Conservation (phyloP, 2,797 vertebrate species). For the Poecile montanus region DNA sequence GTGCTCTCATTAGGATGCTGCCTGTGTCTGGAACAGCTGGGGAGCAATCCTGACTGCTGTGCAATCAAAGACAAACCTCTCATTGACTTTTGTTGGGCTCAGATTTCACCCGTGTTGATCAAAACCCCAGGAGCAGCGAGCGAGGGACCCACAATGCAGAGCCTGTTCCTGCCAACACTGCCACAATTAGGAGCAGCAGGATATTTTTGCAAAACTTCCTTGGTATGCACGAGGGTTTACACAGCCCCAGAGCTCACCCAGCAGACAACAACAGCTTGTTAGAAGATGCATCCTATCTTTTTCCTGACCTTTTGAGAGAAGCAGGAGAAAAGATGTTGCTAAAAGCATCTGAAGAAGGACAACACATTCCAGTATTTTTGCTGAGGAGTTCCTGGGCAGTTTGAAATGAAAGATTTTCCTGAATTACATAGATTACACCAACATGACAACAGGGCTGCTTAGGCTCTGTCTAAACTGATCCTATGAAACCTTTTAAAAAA, state of each 20-base stretch:
- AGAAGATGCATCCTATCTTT: neutral
- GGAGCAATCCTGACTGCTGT: slow-evolving; percentile 12
- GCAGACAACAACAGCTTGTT: neutral
- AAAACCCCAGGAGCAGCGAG: neutral
- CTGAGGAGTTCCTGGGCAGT: neutral
- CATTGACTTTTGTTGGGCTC: slow-evolving; percentile 43
- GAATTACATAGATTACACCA: neutral
- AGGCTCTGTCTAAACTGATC: neutral
- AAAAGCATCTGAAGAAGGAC: neutral
- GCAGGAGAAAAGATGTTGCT: neutral
- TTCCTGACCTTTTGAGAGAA: neutral
- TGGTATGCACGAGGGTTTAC: neutral
- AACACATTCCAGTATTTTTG: neutral
- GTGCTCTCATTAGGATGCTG: neutral
- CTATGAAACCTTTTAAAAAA: neutral
- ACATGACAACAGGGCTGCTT: neutral
- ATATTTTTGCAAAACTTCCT: neutral
- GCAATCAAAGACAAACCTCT: slow-evolving; percentile 34
- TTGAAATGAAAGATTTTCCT: neutral
- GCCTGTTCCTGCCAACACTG: neutral
- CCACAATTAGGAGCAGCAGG: neutral
- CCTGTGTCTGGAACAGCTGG: slow-evolving; percentile 9
- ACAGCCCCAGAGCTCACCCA: neutral
- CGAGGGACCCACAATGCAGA: neutral
- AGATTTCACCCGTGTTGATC: neutral